phyloP scores from a whole-genome alignment of 2,113 vertebrate species.

The Scortum barcoo region DNA sequence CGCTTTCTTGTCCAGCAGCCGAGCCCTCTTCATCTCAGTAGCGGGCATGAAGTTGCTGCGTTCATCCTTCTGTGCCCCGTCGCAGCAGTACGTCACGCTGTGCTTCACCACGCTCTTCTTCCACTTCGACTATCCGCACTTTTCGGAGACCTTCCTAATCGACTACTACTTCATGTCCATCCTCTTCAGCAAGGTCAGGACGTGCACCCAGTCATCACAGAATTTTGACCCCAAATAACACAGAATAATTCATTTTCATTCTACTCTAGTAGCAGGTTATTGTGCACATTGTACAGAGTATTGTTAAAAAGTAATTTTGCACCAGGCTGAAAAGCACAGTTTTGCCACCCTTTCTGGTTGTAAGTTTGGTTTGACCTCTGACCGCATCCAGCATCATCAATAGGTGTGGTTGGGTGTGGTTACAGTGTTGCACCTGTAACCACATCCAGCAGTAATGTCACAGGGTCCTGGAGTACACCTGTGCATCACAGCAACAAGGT shows the following conservation, averaged over 20 bases:
- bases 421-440: neutral
- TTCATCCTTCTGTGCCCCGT: slow-evolving; percentile 89
- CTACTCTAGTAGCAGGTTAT: neutral
- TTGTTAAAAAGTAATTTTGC: neutral
- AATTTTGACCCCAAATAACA: neutral
- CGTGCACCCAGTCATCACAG: neutral
- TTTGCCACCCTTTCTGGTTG: neutral
- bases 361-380: neutral
- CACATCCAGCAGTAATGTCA: neutral
- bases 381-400: no score
- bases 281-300: neutral
- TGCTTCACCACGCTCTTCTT: slow-evolving; percentile 94
- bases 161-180: slow-evolving; percentile 95
- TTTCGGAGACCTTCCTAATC: slow-evolving; percentile 92
- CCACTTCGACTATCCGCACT: slow-evolving; percentile 91
- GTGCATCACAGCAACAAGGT: no score
- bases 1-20: slow-evolving; percentile 78
- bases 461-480: no score
- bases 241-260: neutral
- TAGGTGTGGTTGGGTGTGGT: neutral
- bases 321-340: neutral
- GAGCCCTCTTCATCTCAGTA: slow-evolving; percentile 90
- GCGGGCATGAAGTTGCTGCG: slow-evolving; percentile 93
- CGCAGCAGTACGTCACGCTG: slow-evolving; percentile 91
- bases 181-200: slow-evolving; percentile 91